phyloP scores from a whole-genome alignment of 2,888 invertebrate genomes.

The Tetranychus piercei region DNA sequence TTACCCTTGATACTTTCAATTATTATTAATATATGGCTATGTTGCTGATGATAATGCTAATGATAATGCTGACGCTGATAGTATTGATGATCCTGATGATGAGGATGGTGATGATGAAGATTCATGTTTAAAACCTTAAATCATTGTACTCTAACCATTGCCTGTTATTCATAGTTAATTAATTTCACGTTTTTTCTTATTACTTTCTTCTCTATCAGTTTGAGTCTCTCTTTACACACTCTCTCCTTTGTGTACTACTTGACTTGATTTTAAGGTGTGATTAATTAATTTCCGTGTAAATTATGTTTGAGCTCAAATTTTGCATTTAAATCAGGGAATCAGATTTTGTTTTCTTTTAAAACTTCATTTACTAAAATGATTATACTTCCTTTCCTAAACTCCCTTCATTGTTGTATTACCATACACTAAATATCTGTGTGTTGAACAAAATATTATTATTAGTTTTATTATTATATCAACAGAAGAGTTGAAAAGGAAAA shows the following conservation, averaged over 20 bases:
- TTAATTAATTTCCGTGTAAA: slow-evolving; percentile 1
- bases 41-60: too few species aligned
- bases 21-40: too few species aligned
- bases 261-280: neutral
- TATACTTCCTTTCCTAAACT: neutral
- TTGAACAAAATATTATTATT: neutral
- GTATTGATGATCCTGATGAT: neutral
- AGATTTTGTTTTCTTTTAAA: neutral
- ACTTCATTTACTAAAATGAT: neutral
- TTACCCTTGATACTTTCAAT: too few species aligned
- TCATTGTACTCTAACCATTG: neutral
- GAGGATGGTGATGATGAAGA: neutral
- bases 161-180: neutral
- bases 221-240: neutral
- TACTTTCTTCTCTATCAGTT: too few species aligned
- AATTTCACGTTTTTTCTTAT: neutral
- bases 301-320: neutral
- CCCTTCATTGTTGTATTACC: neutral
- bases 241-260: neutral
- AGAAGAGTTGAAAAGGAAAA: neutral
- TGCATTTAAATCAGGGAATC: neutral
- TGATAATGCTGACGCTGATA: too few species aligned
- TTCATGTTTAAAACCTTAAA: neutral
- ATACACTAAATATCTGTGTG: neutral
- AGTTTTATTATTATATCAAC: too few species aligned